Evolutionary conservation across 2,888 invertebrate genomes (phyloP), one percentile per base, ranked within the genome.

Genomic region (Neoscelio sp.): DNA sequence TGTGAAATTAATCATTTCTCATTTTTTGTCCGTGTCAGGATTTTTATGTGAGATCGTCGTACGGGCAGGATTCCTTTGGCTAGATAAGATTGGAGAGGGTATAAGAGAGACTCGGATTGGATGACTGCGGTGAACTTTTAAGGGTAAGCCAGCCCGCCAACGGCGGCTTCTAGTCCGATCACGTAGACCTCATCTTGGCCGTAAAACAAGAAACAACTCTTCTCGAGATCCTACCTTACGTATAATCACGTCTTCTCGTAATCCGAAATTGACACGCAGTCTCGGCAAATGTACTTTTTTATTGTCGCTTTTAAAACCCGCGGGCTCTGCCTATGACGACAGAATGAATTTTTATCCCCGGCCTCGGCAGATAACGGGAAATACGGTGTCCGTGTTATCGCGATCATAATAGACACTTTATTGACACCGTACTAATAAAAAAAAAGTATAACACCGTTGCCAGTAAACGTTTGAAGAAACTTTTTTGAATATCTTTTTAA

Each of bases 141-240:
- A 80, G 80, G 76, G 76, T 62, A 78, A 79, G 71, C 65, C 65
- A 78, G 30, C 60, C 50, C 62, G 68, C 40, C 58, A 70, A 67
- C 65, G 65, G 52, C 50, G 54, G 40, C 65, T 40, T 30, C 40
- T 20, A 87, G 86, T 85, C 89, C 85, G 88, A 87, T 89, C 89
- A 89, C 89, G 89, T 89, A 87, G 85, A 84, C 86, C 70, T 86
- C 89, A 88, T 89, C 88, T 87, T 67, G 82, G 76, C 76, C 80
- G 71, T 84, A 82, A 82, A 84, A 81, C 83, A 84, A 82, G 82
- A 82, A 82, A 82, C 83, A 84, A 81, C 76, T 80, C 75, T 83
- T 76, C 78, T 73, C 62, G 54, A 67, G 78, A 80, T 80, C 64
- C 75, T 70, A 65, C 35, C 76, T 75, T 75, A 70, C 73, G 68